A percentile compares a stretch with the other conserved stretches of the same genome.
Conservation (phyloP, 2,888 invertebrate species). For the Amphipoea lucens region DNA sequence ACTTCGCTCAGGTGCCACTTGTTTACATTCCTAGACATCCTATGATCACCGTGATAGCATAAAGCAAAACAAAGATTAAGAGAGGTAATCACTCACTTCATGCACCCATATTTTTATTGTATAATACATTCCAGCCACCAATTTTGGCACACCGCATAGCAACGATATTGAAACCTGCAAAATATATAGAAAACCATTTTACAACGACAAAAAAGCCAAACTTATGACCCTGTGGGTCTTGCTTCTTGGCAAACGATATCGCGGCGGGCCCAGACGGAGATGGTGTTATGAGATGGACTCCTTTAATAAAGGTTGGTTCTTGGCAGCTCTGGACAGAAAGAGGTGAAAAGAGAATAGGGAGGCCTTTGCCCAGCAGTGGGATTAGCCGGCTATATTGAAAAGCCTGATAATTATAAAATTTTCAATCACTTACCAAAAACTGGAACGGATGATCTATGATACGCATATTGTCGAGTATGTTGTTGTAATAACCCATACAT, state of each 20-base stretch:
- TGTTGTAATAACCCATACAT: slow-evolving; percentile 44
- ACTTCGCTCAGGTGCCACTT: background rate
- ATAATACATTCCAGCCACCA: background rate
- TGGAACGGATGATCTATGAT: slow-evolving; percentile 23
- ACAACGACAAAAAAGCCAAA: background rate
- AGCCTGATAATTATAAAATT: background rate
- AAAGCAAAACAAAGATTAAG: background rate
- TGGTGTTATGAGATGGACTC: no score
- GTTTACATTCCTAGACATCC: background rate
- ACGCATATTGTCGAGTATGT: slow-evolving; percentile 38
- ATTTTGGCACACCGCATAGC: background rate
- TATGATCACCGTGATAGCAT: background rate
- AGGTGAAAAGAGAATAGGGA: no score
- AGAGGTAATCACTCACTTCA: background rate
- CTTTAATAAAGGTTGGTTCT: no score
- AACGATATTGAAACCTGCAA: background rate
- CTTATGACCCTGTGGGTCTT: no score
- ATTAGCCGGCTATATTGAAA: background rate
- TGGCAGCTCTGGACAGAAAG: no score
- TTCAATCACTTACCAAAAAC: slow-evolving; percentile 19
- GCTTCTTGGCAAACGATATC: no score
- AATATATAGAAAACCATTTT: background rate
- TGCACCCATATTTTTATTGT: background rate
- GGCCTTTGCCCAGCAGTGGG: no score
- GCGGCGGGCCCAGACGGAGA: no score